phyloP scores from a whole-genome alignment of 92 coral and sea anemone species.

The Muricea muricata region DNA sequence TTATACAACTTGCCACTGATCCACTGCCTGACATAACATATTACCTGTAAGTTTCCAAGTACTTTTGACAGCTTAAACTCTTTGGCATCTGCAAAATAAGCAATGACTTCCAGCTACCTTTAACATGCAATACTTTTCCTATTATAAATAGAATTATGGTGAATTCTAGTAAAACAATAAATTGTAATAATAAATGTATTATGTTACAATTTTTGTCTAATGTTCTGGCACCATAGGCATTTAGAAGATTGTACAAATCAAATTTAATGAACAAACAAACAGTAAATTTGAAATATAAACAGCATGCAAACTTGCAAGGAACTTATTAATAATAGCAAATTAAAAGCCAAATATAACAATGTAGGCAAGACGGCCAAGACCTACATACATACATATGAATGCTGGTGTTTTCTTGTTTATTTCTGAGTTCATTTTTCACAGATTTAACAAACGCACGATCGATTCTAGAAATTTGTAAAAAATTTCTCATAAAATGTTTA shows the following conservation, averaged over 20 bases:
- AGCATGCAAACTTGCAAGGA: too few species aligned
- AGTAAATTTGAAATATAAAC: too few species aligned
- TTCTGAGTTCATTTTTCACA: slow-evolving; percentile 32
- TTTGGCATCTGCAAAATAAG: slow-evolving; percentile 75
- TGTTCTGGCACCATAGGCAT: too few species aligned
- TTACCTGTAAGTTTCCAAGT: slow-evolving; percentile 92
- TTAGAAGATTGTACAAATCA: too few species aligned
- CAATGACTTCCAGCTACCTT: background rate
- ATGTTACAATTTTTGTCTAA: too few species aligned
- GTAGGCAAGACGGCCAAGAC: background rate
- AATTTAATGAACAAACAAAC: too few species aligned
- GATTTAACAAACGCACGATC: background rate
- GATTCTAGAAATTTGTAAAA: background rate
- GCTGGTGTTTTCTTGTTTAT: slow-evolving; percentile 43
- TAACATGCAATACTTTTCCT: background rate
- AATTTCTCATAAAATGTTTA: background rate
- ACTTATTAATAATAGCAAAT: too few species aligned
- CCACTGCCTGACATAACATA: too few species aligned
- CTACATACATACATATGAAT: slow-evolving; percentile 2
- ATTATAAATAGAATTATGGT: background rate
- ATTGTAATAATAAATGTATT: too few species aligned
- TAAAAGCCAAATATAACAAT: background rate
- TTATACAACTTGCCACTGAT: too few species aligned
- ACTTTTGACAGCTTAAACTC: slow-evolving; percentile 94
- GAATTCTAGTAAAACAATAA: background rate